These are phyloP conservation scores for Galaxea fascicularis DNA, from an alignment of 92 coral and sea anemone species.

Conservation along the genomic window DNA sequence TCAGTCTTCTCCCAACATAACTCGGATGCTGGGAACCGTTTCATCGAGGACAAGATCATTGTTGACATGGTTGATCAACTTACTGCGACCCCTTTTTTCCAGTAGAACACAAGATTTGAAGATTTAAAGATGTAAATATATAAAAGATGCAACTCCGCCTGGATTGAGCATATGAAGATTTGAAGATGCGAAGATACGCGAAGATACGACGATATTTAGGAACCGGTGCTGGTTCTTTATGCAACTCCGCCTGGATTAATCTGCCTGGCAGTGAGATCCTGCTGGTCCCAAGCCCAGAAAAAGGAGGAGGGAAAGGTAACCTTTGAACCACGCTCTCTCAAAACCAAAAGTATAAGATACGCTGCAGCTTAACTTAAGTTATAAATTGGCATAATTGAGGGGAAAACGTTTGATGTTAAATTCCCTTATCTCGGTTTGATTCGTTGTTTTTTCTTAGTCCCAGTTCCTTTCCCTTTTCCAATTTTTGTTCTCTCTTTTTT, in stretches of 20 bases:
- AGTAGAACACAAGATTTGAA: neutral
- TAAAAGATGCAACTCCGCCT: conserved; percentile 1
- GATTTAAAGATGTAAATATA: too few species aligned
- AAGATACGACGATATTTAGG: too few species aligned
- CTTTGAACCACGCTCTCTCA: too few species aligned
- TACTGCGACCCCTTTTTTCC: neutral
- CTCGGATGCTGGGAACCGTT: neutral
- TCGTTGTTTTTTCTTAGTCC: too few species aligned
- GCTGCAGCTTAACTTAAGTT: neutral
- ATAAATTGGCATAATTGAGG: too few species aligned
- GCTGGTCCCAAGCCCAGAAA: conserved; percentile 38
- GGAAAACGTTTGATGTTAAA: too few species aligned
- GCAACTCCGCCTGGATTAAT: conserved; percentile 35
- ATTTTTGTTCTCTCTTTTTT: too few species aligned
- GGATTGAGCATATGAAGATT: neutral
- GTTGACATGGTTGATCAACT: neutral
- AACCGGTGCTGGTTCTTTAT: too few species aligned
- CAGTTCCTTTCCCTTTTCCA: too few species aligned
- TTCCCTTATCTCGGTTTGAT: too few species aligned
- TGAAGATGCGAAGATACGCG: too few species aligned
- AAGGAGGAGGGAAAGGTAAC: conserved; percentile 22
- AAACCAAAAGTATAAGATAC: neutral
- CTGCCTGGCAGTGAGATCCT: conserved; percentile 15
- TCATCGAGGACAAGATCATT: neutral
- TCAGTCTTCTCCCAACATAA: neutral